A percentile compares a stretch with the other conserved stretches of the same genome.
Conservation (phyloP, 1,140 invertebrate species). For the Lamellibrachia luymesi region DNA sequence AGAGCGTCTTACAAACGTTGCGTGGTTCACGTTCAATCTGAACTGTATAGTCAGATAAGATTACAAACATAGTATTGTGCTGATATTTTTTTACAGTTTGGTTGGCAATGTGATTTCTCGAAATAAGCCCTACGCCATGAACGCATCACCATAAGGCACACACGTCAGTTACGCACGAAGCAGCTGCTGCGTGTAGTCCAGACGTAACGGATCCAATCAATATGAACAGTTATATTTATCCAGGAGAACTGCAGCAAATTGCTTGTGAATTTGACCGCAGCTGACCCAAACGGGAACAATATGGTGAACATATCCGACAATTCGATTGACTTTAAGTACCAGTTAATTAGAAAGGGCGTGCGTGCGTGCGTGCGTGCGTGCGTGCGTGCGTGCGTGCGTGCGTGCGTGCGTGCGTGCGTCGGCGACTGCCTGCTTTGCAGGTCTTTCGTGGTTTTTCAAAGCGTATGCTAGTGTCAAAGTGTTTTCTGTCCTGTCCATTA, state of each 20-base stretch:
- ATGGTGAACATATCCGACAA: not conserved
- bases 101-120: not conserved
- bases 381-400: too few species aligned
- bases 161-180: not conserved
- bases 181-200: not conserved
- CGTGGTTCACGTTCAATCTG: not conserved
- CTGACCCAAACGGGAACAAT: not conserved
- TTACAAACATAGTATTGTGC: not conserved
- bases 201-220: not conserved
- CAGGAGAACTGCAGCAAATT: not conserved
- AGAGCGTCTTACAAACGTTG: not conserved
- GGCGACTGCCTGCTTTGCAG: too few species aligned
- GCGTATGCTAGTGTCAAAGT: too few species aligned
- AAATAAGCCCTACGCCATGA: not conserved
- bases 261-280: not conserved
- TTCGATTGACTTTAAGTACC: not conserved
- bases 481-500: too few species aligned
- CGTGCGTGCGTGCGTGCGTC: too few species aligned
- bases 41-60: not conserved
- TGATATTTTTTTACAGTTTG: not conserved
- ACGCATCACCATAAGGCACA: not conserved
- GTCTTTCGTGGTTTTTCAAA: too few species aligned
- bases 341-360: not conserved
- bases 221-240: not conserved
- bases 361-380: too few species aligned